These are phyloP conservation scores for Pithys albifrons DNA, from an alignment of 2,113 vertebrate species.

Conservation along the genomic window DNA sequence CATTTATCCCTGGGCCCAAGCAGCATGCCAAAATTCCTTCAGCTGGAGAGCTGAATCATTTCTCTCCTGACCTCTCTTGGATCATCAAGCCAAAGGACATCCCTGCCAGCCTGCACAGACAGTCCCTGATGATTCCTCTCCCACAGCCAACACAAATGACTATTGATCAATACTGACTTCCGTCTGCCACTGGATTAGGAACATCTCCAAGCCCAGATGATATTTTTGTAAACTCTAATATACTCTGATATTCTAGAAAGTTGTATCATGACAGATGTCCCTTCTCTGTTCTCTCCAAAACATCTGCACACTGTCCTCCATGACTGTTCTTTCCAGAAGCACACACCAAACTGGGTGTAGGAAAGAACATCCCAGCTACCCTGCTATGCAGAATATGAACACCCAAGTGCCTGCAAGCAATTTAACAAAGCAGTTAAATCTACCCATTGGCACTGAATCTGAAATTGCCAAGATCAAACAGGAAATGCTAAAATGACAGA, in stretches of 20 bases:
- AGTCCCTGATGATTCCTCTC: neutral
- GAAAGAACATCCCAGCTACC: neutral
- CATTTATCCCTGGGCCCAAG: neutral
- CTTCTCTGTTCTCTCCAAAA: neutral
- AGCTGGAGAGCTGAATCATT: neutral
- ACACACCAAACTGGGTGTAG: neutral
- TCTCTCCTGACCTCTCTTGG: slow-evolving; percentile 10
- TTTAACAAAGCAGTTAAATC: neutral
- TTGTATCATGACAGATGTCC: neutral
- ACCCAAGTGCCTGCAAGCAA: neutral
- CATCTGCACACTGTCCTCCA: neutral
- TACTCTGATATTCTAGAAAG: neutral
- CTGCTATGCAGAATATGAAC: rapidly evolving
- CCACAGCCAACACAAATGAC: neutral
- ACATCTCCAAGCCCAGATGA: neutral
- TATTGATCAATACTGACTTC: neutral
- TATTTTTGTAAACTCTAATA: neutral
- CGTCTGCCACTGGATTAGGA: neutral
- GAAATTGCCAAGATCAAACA: neutral
- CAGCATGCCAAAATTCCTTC: slow-evolving; percentile 2
- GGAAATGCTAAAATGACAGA: neutral
- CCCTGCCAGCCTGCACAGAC: neutral
- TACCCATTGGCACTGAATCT: neutral
- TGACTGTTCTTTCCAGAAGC: neutral
- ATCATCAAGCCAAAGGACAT: slow-evolving; percentile 17